phyloP scores from a whole-genome alignment of 2,113 vertebrate species.

The Ellobius talpinus region DNA sequence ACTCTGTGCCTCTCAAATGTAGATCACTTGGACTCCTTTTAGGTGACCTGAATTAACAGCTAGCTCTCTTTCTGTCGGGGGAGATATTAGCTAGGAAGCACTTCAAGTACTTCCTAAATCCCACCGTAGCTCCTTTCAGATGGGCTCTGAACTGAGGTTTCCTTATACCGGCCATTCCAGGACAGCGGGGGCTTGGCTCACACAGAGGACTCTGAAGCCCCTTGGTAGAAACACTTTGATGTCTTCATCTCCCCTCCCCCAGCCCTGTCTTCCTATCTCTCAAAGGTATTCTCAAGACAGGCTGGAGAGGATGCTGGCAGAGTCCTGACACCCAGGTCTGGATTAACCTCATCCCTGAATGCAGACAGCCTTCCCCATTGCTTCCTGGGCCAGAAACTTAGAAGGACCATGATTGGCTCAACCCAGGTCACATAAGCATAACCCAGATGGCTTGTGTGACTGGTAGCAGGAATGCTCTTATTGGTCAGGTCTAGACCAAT shows the following conservation, averaged over 20 bases:
- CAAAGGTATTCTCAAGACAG: no score
- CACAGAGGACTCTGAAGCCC: neutral
- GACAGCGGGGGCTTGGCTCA: no score
- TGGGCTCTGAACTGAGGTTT: neutral
- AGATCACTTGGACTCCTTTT: neutral
- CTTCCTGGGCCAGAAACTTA: neutral
- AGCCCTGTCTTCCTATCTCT: no score
- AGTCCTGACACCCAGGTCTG: accelerated
- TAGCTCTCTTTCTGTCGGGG: neutral
- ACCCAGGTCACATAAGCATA: neutral
- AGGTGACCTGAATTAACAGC: neutral
- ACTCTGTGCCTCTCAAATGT: neutral
- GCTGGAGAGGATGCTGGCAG: no score
- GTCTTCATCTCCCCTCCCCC: neutral
- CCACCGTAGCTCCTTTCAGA: neutral
- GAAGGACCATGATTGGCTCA: neutral
- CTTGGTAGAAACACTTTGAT: accelerated
- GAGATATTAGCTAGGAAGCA: neutral
- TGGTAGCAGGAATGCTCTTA: neutral
- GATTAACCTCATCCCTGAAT: accelerated
- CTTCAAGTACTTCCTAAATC: neutral
- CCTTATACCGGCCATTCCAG: neutral
- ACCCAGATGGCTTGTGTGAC: neutral
- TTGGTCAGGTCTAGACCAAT: neutral
- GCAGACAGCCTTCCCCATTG: neutral